Evolutionary conservation across 2,888 invertebrate genomes (phyloP).

Genomic region (Metalampra italica): DNA sequence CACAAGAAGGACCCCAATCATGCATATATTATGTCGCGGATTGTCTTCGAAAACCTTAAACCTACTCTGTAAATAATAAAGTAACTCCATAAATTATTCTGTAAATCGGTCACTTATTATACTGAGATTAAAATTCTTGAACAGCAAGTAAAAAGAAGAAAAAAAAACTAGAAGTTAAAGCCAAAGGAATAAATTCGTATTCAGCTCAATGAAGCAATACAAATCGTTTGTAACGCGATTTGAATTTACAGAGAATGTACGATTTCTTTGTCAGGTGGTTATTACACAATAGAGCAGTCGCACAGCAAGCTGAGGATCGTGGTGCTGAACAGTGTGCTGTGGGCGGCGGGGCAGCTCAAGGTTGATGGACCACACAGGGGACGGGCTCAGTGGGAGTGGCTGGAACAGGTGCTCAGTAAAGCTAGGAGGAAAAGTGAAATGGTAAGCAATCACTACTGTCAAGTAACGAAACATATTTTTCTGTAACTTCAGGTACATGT

Average conservation of each 20-base stretch:
- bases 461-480: too few relatives aligned
- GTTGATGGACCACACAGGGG: conserved; percentile 63
- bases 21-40: too few relatives aligned
- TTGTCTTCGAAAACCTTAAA: too few relatives aligned
- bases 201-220: conserved; percentile 7
- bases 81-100: too few relatives aligned
- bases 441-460: conserved; percentile 84
- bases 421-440: conserved; percentile 88
- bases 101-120: too few relatives aligned
- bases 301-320: conserved; percentile 89
- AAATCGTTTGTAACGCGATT: conserved; percentile 7
- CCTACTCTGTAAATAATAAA: too few relatives aligned
- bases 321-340: conserved; percentile 93
- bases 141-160: background rate
- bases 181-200: conserved; percentile 4
- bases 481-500: too few relatives aligned
- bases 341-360: conserved; percentile 74
- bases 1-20: too few relatives aligned
- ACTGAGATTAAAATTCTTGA: too few relatives aligned
- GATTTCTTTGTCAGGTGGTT: conserved; percentile 82
- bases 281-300: conserved; percentile 92
- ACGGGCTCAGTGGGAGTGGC: conserved; percentile 89
- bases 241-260: background rate
- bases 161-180: background rate
- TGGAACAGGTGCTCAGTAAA: conserved; percentile 84